Percentiles rank a stretch among this genome's conserved stretches.
Conservation (phyloP, 2,113 vertebrate genomes). For the Colinus virginianus region DNA sequence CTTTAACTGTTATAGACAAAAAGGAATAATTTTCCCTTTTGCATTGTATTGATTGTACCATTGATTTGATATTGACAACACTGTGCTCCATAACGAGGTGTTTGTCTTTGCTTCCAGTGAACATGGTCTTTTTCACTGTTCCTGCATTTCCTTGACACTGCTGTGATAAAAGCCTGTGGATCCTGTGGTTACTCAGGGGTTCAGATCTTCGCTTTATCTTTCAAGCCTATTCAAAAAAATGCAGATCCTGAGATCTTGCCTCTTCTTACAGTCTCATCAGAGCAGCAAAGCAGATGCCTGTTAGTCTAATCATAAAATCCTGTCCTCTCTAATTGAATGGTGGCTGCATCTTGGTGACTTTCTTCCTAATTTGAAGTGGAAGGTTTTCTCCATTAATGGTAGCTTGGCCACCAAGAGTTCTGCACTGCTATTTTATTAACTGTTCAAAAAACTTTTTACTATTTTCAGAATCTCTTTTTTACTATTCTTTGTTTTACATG, state of each 20-base stretch:
- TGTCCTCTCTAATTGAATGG: conserved; percentile 68
- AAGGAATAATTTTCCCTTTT: not conserved
- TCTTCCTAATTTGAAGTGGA: conserved; percentile 66
- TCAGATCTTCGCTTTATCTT: conserved; percentile 46
- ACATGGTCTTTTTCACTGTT: not conserved
- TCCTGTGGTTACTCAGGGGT: not conserved
- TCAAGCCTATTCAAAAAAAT: conserved; percentile 44
- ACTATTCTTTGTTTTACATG: not conserved
- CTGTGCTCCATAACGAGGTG: not conserved
- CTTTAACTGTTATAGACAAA: not conserved
- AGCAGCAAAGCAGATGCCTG: conserved; percentile 57
- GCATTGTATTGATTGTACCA: not conserved
- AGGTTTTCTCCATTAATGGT: conserved; percentile 46
- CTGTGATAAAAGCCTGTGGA: conserved; percentile 28
- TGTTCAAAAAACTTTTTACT: not conserved
- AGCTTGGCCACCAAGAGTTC: not conserved
- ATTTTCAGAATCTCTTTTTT: not conserved
- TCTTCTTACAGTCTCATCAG: conserved; percentile 25
- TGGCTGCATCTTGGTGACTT: conserved; percentile 72
- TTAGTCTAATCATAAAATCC: conserved; percentile 65
- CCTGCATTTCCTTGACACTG: not conserved
- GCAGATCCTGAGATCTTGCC: conserved; percentile 46
- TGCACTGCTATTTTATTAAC: not conserved
- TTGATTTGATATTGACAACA: not conserved
- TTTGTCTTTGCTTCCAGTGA: not conserved